Percentiles rank a stretch among this genome's conserved stretches.
These are phyloP conservation scores for Pollachius pollachius DNA, from an alignment of 2,113 vertebrate genomes.

Conservation along the genomic window DNA sequence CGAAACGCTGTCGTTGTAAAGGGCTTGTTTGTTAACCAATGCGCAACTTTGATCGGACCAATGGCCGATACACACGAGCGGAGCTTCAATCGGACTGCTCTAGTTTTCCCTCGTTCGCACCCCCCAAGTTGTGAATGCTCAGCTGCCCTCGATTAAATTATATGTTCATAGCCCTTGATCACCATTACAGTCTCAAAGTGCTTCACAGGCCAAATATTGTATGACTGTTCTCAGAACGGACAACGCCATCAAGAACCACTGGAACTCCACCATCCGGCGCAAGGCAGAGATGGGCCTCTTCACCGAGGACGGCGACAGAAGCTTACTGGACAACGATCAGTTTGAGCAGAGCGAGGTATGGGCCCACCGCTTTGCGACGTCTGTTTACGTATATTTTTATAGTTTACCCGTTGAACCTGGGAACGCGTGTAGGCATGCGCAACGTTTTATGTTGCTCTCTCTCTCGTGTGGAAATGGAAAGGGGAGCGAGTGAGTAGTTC, in stretches of 20 bases:
- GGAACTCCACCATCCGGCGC: constrained; percentile 85
- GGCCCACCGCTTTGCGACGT: too few relatives aligned
- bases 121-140: too few relatives aligned
- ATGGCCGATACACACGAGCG: neutral
- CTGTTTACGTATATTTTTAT: too few relatives aligned
- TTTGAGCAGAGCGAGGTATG: constrained; percentile 75
- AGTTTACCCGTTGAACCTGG: neutral
- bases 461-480: too few relatives aligned
- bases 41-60: neutral
- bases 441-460: too few relatives aligned
- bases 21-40: neutral
- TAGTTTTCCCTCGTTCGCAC: too few relatives aligned
- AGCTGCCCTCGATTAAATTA: too few relatives aligned
- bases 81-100: neutral
- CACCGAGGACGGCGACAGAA: constrained; percentile 65
- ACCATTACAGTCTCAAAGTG: too few relatives aligned
- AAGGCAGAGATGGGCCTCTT: constrained; percentile 80
- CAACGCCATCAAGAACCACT: constrained; percentile 92
- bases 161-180: too few relatives aligned
- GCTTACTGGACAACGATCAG: constrained; percentile 63
- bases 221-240: constrained; percentile 76
- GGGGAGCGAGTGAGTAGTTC: too few relatives aligned
- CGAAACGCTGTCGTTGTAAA: neutral
- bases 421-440: too few relatives aligned
- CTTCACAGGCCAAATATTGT: neutral